Percentiles rank a stretch among this genome's conserved stretches.
These are phyloP conservation scores for Collichthys lucidus DNA, from an alignment of 2,113 vertebrate species.

Conservation along the genomic window DNA sequence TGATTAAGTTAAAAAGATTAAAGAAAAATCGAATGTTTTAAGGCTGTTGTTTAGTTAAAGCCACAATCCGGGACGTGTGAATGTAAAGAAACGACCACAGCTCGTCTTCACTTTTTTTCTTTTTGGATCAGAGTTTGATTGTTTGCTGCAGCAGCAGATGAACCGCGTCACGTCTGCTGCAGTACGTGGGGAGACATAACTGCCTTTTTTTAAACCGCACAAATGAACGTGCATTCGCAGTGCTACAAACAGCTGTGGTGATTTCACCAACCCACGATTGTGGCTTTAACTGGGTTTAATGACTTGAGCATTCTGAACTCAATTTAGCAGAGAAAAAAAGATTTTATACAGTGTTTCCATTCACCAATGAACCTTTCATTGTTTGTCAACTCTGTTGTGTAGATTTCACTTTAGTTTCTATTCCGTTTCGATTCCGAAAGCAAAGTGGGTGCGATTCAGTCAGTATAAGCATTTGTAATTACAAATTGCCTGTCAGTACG, in stretches of 20 bases:
- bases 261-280: constrained; percentile 64
- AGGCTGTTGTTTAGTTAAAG: constrained; percentile 81
- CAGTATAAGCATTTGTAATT: constrained; percentile 9
- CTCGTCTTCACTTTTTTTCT: constrained; percentile 21
- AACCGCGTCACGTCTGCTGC: constrained; percentile 37
- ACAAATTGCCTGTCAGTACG: constrained; percentile 22
- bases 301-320: constrained; percentile 75
- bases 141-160: constrained; percentile 29
- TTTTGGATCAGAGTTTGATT: constrained; percentile 27
- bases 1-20: constrained; percentile 62
- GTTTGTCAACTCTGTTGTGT: constrained; percentile 44
- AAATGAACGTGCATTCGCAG: constrained; percentile 25
- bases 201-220: constrained; percentile 7
- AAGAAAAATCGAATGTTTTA: constrained; percentile 73
- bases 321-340: constrained; percentile 62
- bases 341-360: constrained; percentile 71
- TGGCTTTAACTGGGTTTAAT: constrained; percentile 75
- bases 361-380: constrained; percentile 35
- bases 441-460: constrained; percentile 21
- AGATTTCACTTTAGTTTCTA: constrained; percentile 25
- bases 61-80: constrained; percentile 69
- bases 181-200: not conserved
- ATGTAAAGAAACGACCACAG: constrained; percentile 52
- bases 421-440: constrained; percentile 50
- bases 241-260: constrained; percentile 51